phyloP scores from a whole-genome alignment of 1,140 invertebrate species.

The Cyclina sinensis region DNA sequence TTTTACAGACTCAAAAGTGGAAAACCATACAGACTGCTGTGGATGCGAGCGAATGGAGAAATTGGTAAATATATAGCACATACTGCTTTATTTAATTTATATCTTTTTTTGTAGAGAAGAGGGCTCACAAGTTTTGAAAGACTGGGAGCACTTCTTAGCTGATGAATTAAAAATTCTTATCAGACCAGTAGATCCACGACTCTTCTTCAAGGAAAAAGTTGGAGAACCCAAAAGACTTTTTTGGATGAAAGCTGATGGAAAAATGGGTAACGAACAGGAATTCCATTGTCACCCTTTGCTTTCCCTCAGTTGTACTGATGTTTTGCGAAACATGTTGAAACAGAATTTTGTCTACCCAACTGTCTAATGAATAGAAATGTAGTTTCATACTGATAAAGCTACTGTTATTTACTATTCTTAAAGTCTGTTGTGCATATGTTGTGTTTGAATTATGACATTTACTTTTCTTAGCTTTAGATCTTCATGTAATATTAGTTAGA shows the following conservation, averaged over 20 bases:
- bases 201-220: constrained; percentile 10
- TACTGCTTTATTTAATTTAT: neutral
- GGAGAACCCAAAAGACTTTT: constrained; percentile 22
- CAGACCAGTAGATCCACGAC: constrained; percentile 46
- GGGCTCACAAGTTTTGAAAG: neutral
- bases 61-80: constrained; percentile 53
- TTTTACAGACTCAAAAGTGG: constrained; percentile 36
- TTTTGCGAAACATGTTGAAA: too few relatives aligned
- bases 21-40: constrained; percentile 48
- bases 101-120: neutral
- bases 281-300: too few relatives aligned
- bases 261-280: constrained; percentile 25
- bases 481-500: too few relatives aligned
- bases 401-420: too few relatives aligned
- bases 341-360: too few relatives aligned
- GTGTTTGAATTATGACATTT: too few relatives aligned
- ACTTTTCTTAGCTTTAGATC: too few relatives aligned
- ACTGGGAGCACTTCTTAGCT: constrained; percentile 23
- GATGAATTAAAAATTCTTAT: constrained; percentile 61
- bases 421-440: too few relatives aligned
- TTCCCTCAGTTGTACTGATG: too few relatives aligned
- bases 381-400: too few relatives aligned
- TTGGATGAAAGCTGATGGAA: constrained; percentile 67
- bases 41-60: constrained; percentile 69
- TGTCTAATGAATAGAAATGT: too few relatives aligned